phyloP scores from a whole-genome alignment of 2,888 invertebrate species.

The Leucophenga maculata region DNA sequence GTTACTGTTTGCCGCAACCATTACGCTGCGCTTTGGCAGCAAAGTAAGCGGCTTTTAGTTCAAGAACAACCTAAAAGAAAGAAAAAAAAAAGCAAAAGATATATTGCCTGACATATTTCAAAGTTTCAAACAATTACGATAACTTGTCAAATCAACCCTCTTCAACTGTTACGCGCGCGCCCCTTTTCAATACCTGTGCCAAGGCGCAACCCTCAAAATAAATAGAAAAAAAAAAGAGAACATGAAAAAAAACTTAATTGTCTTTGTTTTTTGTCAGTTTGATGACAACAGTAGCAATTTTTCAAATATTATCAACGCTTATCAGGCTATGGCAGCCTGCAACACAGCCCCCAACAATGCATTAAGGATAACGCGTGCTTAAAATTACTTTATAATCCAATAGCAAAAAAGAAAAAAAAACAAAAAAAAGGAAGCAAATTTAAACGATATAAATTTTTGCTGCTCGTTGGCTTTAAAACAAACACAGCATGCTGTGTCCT shows the following conservation, averaged over 20 bases:
- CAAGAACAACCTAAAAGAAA: too few species aligned
- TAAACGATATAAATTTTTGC: neutral
- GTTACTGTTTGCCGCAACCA: neutral
- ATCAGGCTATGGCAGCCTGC: neutral
- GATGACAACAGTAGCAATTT: slow-evolving; percentile 1
- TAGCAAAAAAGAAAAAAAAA: slow-evolving; percentile 2
- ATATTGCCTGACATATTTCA: too few species aligned
- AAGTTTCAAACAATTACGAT: too few species aligned
- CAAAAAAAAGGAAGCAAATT: neutral
- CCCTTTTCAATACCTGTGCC: too few species aligned
- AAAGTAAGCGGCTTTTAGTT: too few species aligned
- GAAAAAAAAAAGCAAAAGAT: neutral
- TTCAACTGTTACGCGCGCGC: too few species aligned
- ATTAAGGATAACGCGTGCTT: neutral
- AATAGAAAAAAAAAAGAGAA: too few species aligned
- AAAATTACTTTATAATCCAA: slow-evolving; percentile 26
- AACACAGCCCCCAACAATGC: neutral
- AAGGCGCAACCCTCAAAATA: too few species aligned
- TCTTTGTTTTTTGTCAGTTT: too few species aligned
- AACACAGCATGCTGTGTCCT: neutral
- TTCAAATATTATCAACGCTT: slow-evolving; percentile 9
- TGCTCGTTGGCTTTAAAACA: neutral
- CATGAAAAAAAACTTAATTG: too few species aligned
- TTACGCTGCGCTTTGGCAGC: too few species aligned
- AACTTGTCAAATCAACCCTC: too few species aligned